Conservation (phyloP, 2,888 invertebrate genomes). For the Aphidoletes aphidimyza region DNA sequence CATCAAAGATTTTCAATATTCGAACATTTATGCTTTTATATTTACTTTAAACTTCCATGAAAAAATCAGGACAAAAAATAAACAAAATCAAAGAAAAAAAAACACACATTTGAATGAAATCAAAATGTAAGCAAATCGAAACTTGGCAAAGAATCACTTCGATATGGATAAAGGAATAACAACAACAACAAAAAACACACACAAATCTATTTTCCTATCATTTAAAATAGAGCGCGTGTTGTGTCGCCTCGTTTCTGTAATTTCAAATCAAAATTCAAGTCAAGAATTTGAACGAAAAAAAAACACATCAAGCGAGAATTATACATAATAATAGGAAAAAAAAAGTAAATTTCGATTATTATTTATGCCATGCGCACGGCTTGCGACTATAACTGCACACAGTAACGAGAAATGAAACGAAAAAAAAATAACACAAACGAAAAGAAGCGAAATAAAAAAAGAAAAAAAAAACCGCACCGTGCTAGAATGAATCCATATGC, state of each 20-base stretch:
- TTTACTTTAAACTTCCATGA: not conserved
- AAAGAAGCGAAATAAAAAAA: not conserved
- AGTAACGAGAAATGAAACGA: slow-evolving; percentile 20
- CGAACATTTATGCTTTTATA: not conserved
- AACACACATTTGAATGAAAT: not conserved
- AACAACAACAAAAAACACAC: not conserved
- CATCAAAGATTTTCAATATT: slow-evolving; percentile 7
- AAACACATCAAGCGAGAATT: not conserved
- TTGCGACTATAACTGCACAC: slow-evolving; percentile 9
- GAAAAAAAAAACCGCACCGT: not conserved
- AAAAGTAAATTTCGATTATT: slow-evolving; percentile 40
- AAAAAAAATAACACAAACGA: not conserved
- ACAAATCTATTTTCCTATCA: slow-evolving; percentile 23
- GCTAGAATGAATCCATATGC: slow-evolving; percentile 45
- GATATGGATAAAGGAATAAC: not conserved
- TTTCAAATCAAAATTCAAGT: slow-evolving; percentile 43
- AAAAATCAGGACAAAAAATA: too few species aligned
- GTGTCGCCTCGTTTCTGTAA: slow-evolving; percentile 9
- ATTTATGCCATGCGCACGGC: slow-evolving; percentile 52
- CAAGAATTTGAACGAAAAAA: not conserved
- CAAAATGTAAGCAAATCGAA: not conserved
- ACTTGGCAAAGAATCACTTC: not conserved
- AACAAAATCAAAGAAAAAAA: not conserved
- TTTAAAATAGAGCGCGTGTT: slow-evolving; percentile 16
- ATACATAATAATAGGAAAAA: slow-evolving; percentile 44